Evolutionary conservation across 1,140 invertebrate genomes (phyloP), one percentile per base, ranked within the genome.

Genomic region (Camponotus pennsylvanicus): DNA sequence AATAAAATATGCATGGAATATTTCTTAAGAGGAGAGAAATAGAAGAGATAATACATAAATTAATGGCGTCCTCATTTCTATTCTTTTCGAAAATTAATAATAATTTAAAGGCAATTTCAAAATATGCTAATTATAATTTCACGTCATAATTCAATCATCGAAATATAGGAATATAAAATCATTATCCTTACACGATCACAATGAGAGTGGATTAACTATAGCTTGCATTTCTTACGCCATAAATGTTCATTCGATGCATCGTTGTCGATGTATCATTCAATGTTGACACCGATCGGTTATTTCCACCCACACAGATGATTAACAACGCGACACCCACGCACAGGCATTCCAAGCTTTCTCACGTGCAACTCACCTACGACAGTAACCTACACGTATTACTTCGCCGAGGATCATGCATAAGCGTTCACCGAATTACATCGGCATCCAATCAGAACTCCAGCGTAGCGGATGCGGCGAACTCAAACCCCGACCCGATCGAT

Each of bases 401-500:
- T 42, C 32, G 27, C 5, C 52, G 40, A 61, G 40, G 32, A 71
- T 80, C 78, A 59, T 80, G 66, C 66, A 80, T 80, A 70, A 80
- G 21, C 66, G 34, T 70, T 70, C 70, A 80, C 78, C 66, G 49
- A 80, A 80, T 80, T 80, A 59, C 78, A 66, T 70, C 78, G 52
- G 77, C 64, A 80, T 80, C 34, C 66, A 80, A 80, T 80, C 66
- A 42, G 78, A 80, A 70, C 45, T 57, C 42, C 66, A 71, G 37
- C 78, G 45, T 57, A 49, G 52, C 78, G 78, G 66, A 80, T 80
- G 45, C 49, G 49, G 34, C 78, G 37, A 34, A 57, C 34, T 57
- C 9, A 67, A 57, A 52, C 34, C 11, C 66, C 21, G 40, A 80
- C 27, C 66, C 21, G 49, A 80, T 80, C 78, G 78, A 80, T 71